phyloP scores from a whole-genome alignment of 2,888 invertebrate species.

The Conomelus anceps region DNA sequence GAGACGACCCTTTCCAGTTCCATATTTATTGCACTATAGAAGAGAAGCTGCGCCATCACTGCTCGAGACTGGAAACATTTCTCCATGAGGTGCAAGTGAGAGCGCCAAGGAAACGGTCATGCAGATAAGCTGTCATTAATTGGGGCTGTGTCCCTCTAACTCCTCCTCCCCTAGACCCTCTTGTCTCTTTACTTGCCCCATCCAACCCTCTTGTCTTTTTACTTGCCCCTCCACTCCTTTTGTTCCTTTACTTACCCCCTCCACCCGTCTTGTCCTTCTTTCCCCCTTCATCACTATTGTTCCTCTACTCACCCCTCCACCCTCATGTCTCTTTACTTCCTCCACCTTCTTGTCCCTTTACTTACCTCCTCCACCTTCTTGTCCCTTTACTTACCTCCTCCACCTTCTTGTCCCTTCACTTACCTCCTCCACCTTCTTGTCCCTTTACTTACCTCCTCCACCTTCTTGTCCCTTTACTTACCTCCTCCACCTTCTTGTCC shows the following conservation, averaged over 20 bases:
- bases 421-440: too few relatives aligned
- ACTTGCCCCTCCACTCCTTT: background rate
- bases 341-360: too few relatives aligned
- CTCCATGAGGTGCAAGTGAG: background rate
- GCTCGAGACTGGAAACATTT: background rate
- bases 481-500: too few relatives aligned
- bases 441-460: too few relatives aligned
- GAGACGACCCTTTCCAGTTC: background rate
- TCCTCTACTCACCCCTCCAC: too few relatives aligned
- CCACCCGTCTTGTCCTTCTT: background rate
- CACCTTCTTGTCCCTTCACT: too few relatives aligned
- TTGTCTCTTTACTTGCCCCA: background rate
- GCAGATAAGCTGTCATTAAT: conserved; percentile 7
- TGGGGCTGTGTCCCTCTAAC: background rate
- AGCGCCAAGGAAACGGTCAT: background rate
- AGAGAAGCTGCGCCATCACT: background rate
- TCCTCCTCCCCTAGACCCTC: background rate
- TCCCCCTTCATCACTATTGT: too few relatives aligned
- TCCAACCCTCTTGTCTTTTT: background rate
- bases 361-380: too few relatives aligned
- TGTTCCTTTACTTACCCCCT: background rate
- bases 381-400: too few relatives aligned
- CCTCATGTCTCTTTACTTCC: too few relatives aligned
- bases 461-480: too few relatives aligned
- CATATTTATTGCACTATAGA: background rate